A percentile compares a stretch with the other conserved stretches of the same genome.
Evolutionary conservation across 1,140 invertebrate genomes (phyloP).

Genomic region (Scaptomyza hsui): DNA sequence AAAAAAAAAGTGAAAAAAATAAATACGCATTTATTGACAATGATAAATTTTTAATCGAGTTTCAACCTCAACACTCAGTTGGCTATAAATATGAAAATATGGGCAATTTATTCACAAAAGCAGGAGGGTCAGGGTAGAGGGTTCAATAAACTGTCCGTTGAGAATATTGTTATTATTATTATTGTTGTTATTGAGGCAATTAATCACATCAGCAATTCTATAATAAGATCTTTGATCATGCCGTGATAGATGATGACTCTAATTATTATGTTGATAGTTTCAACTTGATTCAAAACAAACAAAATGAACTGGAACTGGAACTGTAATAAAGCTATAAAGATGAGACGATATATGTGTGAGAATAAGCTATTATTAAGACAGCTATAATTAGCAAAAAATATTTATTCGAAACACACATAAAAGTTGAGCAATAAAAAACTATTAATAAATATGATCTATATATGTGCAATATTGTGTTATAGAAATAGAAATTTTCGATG

Average conservation of each 20-base stretch:
- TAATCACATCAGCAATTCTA: conserved; percentile 31
- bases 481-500: conserved; percentile 2
- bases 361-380: conserved; percentile 11
- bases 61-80: conserved; percentile 11
- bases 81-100: conserved; percentile 31
- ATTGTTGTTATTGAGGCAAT: conserved; percentile 22
- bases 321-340: neutral
- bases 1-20: too few relatives aligned
- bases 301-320: neutral
- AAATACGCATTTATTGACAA: conserved; percentile 15
- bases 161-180: neutral
- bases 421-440: conserved; percentile 5
- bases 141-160: conserved; percentile 9
- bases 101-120: conserved; percentile 19
- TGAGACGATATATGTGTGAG: neutral
- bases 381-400: conserved; percentile 5
- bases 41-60: conserved; percentile 28
- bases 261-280: neutral
- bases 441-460: conserved; percentile 20
- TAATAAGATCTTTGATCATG: conserved; percentile 28
- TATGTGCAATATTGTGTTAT: too few relatives aligned
- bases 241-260: neutral
- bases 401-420: conserved; percentile 3
- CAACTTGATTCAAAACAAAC: neutral
- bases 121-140: too few relatives aligned